Base-by-base conservation (phyloP, 2,888 invertebrate genomes). In the Megastigmus dorsalis region DNA sequence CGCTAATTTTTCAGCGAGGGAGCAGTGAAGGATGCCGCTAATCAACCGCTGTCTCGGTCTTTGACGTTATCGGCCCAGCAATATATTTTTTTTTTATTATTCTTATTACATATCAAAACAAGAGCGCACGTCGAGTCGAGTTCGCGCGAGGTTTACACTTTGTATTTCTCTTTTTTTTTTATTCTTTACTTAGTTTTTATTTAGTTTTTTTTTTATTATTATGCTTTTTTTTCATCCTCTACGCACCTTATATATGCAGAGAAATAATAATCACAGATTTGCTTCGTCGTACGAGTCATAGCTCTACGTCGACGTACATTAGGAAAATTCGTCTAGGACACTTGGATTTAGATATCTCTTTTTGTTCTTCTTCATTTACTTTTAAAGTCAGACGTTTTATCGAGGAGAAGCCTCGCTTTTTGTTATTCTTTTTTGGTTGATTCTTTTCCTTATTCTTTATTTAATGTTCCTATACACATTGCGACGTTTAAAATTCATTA, bases 181-280 rank as follows among this genome's bases (percentile, higher is more conserved):
- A 67, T 71, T 78, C 20, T 68, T 59, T 69, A 41, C 13, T 68
- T 74, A 30, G 23, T 57, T 45, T 41, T 63, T 68, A 66, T 73
- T 50, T 67, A 48, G 38, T 72, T 41, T 59, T 15, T 45, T 23
- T 13, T 50, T 15, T 23, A n/a, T n/a, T n/a, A n/a, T n/a, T n/a
- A n/a, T 23, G 20, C 48, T 65, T 18, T 63, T 65, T 65, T 66
- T 3, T 71, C 55, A 36, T 67, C 77, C 66, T 80, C 67, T 77
- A 72, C 77, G 66, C 67, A 67, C 67, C 59, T 59, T 74, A 76
- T 77, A 79, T 81, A 80, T 79, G 80, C 77, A 80, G 75, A 78
- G 79, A 82, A 83, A 84, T 82, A 80, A 84, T 81, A 83, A 84
- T 84, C 83, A 84, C 82, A 83, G 82, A 79, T 83, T 73, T 79